A percentile compares a stretch with the other conserved stretches of the same genome.
These are phyloP conservation scores for Drosophila silvestris DNA, from an alignment of 2,888 invertebrate genomes.

Conservation along the genomic window DNA sequence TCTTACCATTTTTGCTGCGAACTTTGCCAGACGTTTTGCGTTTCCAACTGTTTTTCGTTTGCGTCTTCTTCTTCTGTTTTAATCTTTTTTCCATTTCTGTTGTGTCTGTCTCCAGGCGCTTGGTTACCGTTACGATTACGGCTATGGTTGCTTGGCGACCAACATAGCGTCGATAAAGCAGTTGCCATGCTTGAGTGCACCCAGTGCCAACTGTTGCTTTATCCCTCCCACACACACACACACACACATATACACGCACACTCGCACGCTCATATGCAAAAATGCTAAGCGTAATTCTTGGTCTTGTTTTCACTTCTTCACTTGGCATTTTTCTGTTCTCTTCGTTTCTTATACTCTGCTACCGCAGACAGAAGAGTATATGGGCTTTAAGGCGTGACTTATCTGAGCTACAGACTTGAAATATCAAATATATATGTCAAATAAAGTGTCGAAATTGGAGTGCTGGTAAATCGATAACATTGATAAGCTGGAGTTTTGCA, in stretches of 20 bases:
- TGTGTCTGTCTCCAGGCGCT: slow-evolving; percentile 36
- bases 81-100: slow-evolving; percentile 1
- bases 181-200: slow-evolving; percentile 55
- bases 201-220: slow-evolving; percentile 52
- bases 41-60: slow-evolving; percentile 6
- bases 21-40: slow-evolving; percentile 27
- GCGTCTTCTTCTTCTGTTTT: slow-evolving; percentile 13
- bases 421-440: background rate
- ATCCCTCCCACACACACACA: background rate
- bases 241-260: background rate
- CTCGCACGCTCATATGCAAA: slow-evolving; percentile 29
- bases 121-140: slow-evolving; percentile 69
- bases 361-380: background rate
- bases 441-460: background rate
- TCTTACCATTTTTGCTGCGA: slow-evolving; percentile 64
- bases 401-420: background rate
- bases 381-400: background rate
- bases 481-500: background rate
- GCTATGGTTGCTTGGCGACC: slow-evolving; percentile 76
- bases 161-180: slow-evolving; percentile 71
- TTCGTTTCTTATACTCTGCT: background rate
- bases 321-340: slow-evolving; percentile 3
- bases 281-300: slow-evolving; percentile 39
- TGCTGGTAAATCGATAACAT: background rate
- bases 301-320: slow-evolving; percentile 23